Conservation (phyloP, 2,888 invertebrate genomes). For the Hydrotaea diabolus region DNA sequence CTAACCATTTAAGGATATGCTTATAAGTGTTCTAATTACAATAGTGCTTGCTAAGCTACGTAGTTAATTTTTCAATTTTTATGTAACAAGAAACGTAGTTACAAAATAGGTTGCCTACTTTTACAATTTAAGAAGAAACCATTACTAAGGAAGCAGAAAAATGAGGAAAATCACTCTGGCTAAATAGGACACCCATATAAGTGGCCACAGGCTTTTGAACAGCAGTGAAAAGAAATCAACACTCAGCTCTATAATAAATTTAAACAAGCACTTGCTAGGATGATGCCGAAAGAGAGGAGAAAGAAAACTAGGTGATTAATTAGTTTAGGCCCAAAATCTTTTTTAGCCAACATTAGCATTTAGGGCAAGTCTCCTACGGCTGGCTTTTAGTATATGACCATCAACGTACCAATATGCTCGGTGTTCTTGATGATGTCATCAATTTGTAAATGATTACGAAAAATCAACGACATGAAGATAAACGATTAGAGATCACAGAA, state of each 20-base stretch:
- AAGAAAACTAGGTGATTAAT: not conserved
- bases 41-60: too few species aligned
- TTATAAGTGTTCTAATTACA: too few species aligned
- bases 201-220: too few species aligned
- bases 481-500: not conserved
- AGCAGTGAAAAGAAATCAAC: too few species aligned
- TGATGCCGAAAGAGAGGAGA: not conserved
- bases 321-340: not conserved
- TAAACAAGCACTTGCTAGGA: not conserved
- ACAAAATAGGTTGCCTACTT: too few species aligned
- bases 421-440: not conserved
- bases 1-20: too few species aligned
- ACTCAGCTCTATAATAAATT: not conserved
- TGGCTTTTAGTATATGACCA: not conserved
- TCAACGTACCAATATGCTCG: not conserved
- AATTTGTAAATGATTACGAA: not conserved
- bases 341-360: not conserved
- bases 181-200: too few species aligned
- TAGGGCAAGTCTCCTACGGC: not conserved
- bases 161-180: too few species aligned
- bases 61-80: too few species aligned
- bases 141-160: too few species aligned
- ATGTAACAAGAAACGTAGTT: too few species aligned
- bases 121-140: too few species aligned
- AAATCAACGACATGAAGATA: not conserved